Base-by-base conservation (phyloP, 1,140 invertebrate genomes). In the Holcopasites calliopsidis region DNA sequence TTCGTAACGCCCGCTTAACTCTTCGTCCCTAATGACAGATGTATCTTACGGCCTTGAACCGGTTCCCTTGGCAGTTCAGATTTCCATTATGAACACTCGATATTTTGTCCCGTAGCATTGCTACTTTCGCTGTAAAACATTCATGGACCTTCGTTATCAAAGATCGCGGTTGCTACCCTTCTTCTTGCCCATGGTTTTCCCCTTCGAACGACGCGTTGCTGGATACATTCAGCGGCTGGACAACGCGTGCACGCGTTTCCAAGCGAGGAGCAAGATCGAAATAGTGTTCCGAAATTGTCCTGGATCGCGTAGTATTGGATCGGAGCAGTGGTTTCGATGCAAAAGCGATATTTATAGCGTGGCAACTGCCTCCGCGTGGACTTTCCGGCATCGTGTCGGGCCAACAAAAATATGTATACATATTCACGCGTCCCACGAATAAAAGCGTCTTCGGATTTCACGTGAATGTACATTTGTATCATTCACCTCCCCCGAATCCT, bases 311-410 rank as follows among this genome's bases (percentile, higher is more conserved):
- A 83, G 81, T 83, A 87, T 89, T 83, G 85, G 83, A 88, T 88
- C 70, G 74, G 79, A 82, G 82, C 72, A 73, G 84, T 85, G 79
- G 81, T 87, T 88, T 87, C 83, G 87, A 90, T 90, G 87, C 89
- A 90, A 90, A 89, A 86, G 81, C 60, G 84, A 87, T 91, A 91
- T 91, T 91, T 88, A 91, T 91, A 91, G 90, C 87, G 65, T 76
- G 62, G 80, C 80, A 76, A 83, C 79, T 80, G 74, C 80, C 75
- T 83, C 82, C 76, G 57, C 85, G 78, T 80, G 84, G 83, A 88
- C 86, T 91, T 91, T 89, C 87, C 87, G 86, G 83, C 86, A 85
- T 88, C 79, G 80, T 74, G 82, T 82, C 84, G 82, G 79, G 84
- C 88, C 86, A 90, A 89, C 87, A 85, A 89, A 91, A 90, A 90